Conservation (phyloP, 2,797 vertebrate species). For the Pteropus rufus region DNA sequence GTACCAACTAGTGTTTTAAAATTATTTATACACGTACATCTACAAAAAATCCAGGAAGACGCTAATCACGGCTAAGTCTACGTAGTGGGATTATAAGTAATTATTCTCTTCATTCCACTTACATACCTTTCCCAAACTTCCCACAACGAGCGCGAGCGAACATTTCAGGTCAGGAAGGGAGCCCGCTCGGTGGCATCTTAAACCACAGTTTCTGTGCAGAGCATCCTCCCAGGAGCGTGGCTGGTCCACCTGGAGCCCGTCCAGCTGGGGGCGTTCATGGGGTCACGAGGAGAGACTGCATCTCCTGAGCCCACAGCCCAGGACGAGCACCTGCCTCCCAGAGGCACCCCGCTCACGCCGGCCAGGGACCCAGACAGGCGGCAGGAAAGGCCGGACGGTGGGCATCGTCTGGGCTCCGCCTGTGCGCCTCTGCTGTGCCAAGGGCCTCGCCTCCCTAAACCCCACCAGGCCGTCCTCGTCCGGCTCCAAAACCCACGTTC, state of each 20-base stretch:
- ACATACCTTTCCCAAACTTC: not conserved
- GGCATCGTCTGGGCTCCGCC: not conserved
- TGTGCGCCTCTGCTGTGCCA: accelerated
- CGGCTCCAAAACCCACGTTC: not conserved
- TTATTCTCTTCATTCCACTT: not conserved
- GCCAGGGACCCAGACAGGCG: too few species aligned
- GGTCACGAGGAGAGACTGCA: not conserved
- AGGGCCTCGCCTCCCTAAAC: too few species aligned
- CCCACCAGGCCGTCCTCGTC: not conserved
- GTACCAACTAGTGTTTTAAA: not conserved
- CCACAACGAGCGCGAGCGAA: not conserved
- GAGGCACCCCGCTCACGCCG: not conserved
- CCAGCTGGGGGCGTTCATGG: not conserved
- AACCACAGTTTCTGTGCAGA: not conserved
- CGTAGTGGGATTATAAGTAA: not conserved
- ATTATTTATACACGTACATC: not conserved
- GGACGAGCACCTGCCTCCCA: not conserved
- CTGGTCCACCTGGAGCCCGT: not conserved
- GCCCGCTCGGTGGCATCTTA: not conserved
- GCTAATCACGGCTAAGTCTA: not conserved
- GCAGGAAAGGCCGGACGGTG: too few species aligned
- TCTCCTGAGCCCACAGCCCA: not conserved
- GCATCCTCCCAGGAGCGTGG: not conserved
- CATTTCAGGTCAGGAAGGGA: not conserved
- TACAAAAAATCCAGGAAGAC: not conserved